A percentile compares a stretch with the other conserved stretches of the same genome.
Evolutionary conservation across 2,797 vertebrate genomes (phyloP).

Genomic region (Sus cebifrons): DNA sequence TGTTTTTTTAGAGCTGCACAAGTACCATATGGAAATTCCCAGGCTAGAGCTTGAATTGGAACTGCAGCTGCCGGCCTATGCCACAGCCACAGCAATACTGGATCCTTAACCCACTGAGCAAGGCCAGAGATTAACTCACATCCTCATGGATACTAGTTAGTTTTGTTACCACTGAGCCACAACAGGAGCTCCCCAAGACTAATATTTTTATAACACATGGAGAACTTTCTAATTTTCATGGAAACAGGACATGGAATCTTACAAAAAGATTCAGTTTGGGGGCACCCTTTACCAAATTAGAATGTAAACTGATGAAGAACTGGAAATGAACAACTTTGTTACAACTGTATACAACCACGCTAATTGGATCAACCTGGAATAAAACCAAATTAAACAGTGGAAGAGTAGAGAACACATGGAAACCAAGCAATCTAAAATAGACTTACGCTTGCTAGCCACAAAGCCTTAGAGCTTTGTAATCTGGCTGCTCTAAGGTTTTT

Average conservation of each 20-base stretch:
- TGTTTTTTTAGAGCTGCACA: too few species aligned
- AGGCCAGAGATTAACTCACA: too few species aligned
- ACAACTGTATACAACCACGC: not conserved
- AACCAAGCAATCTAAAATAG: not conserved
- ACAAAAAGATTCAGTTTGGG: not conserved
- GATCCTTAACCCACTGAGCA: too few species aligned
- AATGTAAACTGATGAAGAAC: constrained; percentile 27
- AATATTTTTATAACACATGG: not conserved
- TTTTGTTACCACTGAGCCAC: too few species aligned
- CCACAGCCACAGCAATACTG: too few species aligned
- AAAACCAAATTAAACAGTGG: not conserved
- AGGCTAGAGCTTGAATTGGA: too few species aligned
- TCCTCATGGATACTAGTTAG: too few species aligned
- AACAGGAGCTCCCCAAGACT: not conserved
- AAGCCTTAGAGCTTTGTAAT: not conserved
- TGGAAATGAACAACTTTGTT: constrained; percentile 14
- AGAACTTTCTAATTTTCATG: not conserved
- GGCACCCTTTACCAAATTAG: not conserved
- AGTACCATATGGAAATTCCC: too few species aligned
- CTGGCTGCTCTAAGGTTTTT: not conserved
- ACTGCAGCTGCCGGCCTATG: too few species aligned
- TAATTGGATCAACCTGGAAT: not conserved
- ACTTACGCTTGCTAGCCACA: not conserved
- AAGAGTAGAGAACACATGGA: not conserved
- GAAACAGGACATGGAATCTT: not conserved